Base-by-base conservation (phyloP, 2,888 invertebrate genomes). In the Rhamnusium bicolor region DNA sequence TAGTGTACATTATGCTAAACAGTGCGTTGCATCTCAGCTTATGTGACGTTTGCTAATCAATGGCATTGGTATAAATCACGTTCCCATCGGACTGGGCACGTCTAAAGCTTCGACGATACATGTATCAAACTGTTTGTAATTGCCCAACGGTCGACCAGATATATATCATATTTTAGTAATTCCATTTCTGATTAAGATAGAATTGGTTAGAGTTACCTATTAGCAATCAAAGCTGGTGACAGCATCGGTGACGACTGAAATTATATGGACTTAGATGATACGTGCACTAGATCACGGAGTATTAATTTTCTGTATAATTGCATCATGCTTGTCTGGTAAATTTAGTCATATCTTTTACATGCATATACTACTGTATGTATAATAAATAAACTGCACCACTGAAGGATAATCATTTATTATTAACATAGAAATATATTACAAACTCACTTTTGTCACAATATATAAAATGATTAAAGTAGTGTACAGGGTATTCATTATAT, bases 1-100 rank as follows among this genome's bases (percentile, higher is more conserved):
- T 86, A 86, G 81, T 82, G 82, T 82, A 83, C 85, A 86, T 86
- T 86, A 86, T 86, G 86, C 84, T 86, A 86, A 87, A 86, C 84
- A 85, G 83, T 78, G 82, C 82, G 79, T 80, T 78, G 83, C 84
- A 84, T 85, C 85, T 85, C 86, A 83, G 84, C 82, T 84, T 84
- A 83, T 85, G 84, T 86, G 85, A 84, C 85, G 77, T 84, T 80
- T 80, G 81, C 84, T 86, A 87, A 87, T 87, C 86, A 87, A 85
- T 85, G 85, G 83, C 83, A 83, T 82, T 80, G 84, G 83, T 83
- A 85, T 86, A 86, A 86, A 87, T 87, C 86, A 86, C 86, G 84
- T 85, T 85, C 85, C 86, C 85, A 80, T 77, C 78, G 85, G 85
- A 81, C 83, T 80, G 82, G 79, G 82, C 84, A 84, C 83, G 84